phyloP scores from a whole-genome alignment of 2,797 vertebrate genomes.

The Hirundo rustica region DNA sequence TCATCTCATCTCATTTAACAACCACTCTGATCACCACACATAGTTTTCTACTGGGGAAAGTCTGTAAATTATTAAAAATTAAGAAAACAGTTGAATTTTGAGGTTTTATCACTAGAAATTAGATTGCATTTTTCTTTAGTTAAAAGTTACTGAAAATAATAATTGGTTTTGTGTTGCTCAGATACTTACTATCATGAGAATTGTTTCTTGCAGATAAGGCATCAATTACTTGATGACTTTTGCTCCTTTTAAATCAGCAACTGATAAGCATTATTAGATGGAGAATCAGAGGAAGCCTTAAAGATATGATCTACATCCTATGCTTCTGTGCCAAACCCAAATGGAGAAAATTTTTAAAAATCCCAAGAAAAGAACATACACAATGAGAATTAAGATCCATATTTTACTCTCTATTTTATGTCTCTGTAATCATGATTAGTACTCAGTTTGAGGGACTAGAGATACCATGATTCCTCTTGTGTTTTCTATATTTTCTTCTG shows the following conservation, averaged over 20 bases:
- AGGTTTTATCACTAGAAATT: slow-evolving; percentile 21
- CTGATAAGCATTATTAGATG: slow-evolving; percentile 8
- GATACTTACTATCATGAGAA: not conserved
- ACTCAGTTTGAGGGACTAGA: not conserved
- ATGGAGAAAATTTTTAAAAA: not conserved
- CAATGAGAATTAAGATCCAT: not conserved
- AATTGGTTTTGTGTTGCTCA: not conserved
- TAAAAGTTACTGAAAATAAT: slow-evolving; percentile 43
- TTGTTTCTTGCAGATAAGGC: slow-evolving; percentile 41
- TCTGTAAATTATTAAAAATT: slow-evolving; percentile 6
- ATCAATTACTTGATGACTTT: slow-evolving; percentile 22
- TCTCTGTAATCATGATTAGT: not conserved
- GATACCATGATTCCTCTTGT: slow-evolving; percentile 12
- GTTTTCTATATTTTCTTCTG: slow-evolving; percentile 7
- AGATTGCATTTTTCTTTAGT: slow-evolving; percentile 26
- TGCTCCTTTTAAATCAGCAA: slow-evolving; percentile 22
- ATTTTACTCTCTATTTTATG: not conserved
- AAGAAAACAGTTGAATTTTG: not conserved
- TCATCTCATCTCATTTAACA: slow-evolving; percentile 6
- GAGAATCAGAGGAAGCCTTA: not conserved
- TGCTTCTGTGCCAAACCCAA: not conserved
- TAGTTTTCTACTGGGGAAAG: not conserved
- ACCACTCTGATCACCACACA: not conserved
- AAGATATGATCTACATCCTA: not conserved
- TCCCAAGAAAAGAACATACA: not conserved